These are phyloP conservation scores for Phyllotreta cruciferae DNA, from an alignment of 2,888 invertebrate species.

Conservation along the genomic window DNA sequence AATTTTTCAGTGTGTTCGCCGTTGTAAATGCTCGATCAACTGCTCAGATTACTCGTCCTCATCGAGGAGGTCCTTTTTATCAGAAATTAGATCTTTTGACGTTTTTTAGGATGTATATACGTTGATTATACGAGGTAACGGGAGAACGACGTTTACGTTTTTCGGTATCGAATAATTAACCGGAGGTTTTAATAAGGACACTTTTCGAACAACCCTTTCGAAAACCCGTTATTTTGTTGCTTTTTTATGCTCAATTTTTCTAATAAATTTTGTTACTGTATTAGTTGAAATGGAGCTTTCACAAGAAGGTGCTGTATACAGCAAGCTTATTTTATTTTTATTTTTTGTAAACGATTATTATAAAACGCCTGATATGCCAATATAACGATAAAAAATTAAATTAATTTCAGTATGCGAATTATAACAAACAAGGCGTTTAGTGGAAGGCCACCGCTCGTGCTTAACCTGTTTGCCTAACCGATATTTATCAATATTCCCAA, in stretches of 20 bases:
- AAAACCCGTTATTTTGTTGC: no score
- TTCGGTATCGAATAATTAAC: conserved; percentile 1
- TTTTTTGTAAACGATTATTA: no score
- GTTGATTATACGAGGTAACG: conserved; percentile 19
- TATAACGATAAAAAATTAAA: no score
- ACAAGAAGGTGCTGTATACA: no score
- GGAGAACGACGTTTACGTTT: conserved; percentile 13
- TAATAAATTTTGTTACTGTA: no score
- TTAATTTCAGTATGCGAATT: no score
- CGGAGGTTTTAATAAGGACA: neutral
- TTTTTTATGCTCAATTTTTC: neutral
- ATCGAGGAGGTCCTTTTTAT: conserved; percentile 45
- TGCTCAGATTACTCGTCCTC: conserved; percentile 46
- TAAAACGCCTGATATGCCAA: no score
- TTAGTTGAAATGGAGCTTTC: no score
- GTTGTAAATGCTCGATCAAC: conserved; percentile 47
- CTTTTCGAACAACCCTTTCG: no score
- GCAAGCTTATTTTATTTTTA: no score
- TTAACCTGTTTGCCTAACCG: conserved; percentile 10
- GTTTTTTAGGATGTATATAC: conserved; percentile 31
- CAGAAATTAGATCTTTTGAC: conserved; percentile 39
- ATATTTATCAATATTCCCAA: conserved; percentile 15
- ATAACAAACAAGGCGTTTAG: no score
- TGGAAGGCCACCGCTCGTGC: neutral
- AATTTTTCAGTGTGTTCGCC: conserved; percentile 42